phyloP scores from a whole-genome alignment of 2,888 invertebrate genomes.

The Leistus spinibarbis region DNA sequence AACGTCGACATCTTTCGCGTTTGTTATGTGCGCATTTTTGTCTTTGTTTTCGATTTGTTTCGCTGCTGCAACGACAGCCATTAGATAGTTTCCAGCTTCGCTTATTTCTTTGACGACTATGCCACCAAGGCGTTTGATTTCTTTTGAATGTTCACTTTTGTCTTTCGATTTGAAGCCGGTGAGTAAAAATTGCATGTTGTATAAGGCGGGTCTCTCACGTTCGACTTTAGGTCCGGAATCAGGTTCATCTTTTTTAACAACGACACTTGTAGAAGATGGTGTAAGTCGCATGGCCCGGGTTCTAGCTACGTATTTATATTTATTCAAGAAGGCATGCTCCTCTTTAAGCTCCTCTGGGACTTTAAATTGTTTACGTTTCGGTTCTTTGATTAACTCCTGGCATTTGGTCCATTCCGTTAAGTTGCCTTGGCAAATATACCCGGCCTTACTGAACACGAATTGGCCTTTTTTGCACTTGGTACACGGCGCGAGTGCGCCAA shows the following conservation, averaged over 20 bases:
- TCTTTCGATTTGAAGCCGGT: slow-evolving; percentile 61
- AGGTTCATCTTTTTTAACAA: slow-evolving; percentile 56
- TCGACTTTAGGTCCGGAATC: slow-evolving; percentile 67
- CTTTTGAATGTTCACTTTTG: slow-evolving; percentile 69
- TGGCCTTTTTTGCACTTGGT: slow-evolving; percentile 79
- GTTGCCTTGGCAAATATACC: slow-evolving; percentile 80
- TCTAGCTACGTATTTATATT: slow-evolving; percentile 65
- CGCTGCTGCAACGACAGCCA: slow-evolving; percentile 76
- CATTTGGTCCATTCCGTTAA: slow-evolving; percentile 92
- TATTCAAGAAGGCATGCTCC: slow-evolving; percentile 63
- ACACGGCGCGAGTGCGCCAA: slow-evolving; percentile 83
- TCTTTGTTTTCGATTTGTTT: slow-evolving; percentile 67
- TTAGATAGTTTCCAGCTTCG: slow-evolving; percentile 60
- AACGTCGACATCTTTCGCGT: slow-evolving; percentile 71
- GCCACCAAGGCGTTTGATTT: slow-evolving; percentile 79
- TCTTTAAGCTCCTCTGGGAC: slow-evolving; percentile 69
- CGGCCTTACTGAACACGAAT: slow-evolving; percentile 69
- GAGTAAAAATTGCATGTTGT: slow-evolving; percentile 75
- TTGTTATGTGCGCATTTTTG: slow-evolving; percentile 67
- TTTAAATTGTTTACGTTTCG: slow-evolving; percentile 71
- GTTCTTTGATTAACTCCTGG: slow-evolving; percentile 70
- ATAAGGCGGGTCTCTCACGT: slow-evolving; percentile 71
- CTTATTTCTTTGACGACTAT: slow-evolving; percentile 61
- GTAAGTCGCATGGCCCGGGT: slow-evolving; percentile 64
- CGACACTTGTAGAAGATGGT: slow-evolving; percentile 59